These are phyloP conservation scores for Trichomycterus rosablanca DNA, from an alignment of 2,113 vertebrate genomes.

Conservation along the genomic window DNA sequence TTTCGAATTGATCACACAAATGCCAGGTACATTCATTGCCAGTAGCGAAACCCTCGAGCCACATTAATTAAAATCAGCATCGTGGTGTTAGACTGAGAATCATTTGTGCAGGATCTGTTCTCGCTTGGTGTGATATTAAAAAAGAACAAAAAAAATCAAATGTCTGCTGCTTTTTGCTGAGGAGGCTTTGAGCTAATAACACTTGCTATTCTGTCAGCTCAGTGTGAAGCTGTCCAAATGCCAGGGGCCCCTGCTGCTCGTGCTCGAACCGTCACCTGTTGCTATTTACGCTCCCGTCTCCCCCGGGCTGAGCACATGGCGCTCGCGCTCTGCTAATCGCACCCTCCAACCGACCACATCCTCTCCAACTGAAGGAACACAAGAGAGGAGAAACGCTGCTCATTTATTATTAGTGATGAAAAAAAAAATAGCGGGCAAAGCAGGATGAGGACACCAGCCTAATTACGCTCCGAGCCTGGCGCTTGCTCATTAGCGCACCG, in stretches of 20 bases:
- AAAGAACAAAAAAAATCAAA: too few relatives aligned
- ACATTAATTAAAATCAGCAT: constrained; percentile 26
- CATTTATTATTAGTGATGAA: constrained; percentile 18
- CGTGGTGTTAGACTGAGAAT: not conserved
- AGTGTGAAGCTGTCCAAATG: constrained; percentile 55
- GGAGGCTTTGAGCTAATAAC: constrained; percentile 53
- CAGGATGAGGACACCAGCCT: constrained; percentile 21
- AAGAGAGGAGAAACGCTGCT: constrained; percentile 7
- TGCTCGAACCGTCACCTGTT: constrained; percentile 53
- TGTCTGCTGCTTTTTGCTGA: constrained; percentile 26
- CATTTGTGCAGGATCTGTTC: constrained; percentile 11
- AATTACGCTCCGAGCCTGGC: constrained; percentile 68
- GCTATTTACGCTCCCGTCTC: constrained; percentile 53
- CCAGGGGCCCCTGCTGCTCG: constrained; percentile 43
- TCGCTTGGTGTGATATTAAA: constrained; percentile 23
- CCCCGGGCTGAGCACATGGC: constrained; percentile 8
- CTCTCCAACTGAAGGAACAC: not conserved
- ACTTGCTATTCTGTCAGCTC: constrained; percentile 42
- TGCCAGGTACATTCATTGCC: constrained; percentile 16
- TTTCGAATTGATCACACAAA: constrained; percentile 12
- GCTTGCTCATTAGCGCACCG: constrained; percentile 67
- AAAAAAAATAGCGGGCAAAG: constrained; percentile 2
- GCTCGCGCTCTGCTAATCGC: constrained; percentile 11
- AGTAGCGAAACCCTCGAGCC: constrained; percentile 19
- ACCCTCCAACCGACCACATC: constrained; percentile 1